A percentile compares a stretch with the other conserved stretches of the same genome.
Evolutionary conservation across 1,140 invertebrate genomes (phyloP).

Genomic region (Phthorimaea operculella): DNA sequence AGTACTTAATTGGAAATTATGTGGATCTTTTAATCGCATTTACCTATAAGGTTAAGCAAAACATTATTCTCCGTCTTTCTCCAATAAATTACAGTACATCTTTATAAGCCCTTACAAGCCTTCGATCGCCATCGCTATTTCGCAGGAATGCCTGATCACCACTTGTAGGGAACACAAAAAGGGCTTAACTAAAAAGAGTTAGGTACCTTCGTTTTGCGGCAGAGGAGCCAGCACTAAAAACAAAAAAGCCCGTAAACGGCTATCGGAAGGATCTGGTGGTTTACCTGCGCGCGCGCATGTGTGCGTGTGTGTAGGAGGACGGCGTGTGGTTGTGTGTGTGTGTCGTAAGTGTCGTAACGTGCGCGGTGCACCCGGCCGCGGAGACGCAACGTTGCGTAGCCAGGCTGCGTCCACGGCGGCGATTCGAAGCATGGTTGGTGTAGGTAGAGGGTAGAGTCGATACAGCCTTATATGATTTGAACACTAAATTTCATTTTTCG

Average conservation of each 20-base stretch:
- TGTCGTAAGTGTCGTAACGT: constrained; percentile 56
- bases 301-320: constrained; percentile 25
- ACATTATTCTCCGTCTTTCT: no score
- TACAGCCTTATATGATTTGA: no score
- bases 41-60: no score
- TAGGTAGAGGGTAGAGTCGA: no score
- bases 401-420: constrained; percentile 31
- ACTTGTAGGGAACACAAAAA: neutral
- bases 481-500: no score
- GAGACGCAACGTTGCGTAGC: constrained; percentile 45
- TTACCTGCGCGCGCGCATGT: constrained; percentile 33
- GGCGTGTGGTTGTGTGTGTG: constrained; percentile 20
- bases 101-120: neutral
- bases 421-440: neutral
- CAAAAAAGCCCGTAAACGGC: constrained; percentile 21
- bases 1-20: no score
- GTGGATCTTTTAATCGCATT: no score
- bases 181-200: constrained; percentile 5
- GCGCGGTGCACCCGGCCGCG: constrained; percentile 18
- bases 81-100: neutral
- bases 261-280: constrained; percentile 30
- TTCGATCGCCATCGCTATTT: neutral
- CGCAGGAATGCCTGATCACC: neutral
- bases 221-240: constrained; percentile 15
- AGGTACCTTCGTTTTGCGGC: constrained; percentile 8